phyloP scores from a whole-genome alignment of 2,888 invertebrate genomes.

The Lasioglossum morio region DNA sequence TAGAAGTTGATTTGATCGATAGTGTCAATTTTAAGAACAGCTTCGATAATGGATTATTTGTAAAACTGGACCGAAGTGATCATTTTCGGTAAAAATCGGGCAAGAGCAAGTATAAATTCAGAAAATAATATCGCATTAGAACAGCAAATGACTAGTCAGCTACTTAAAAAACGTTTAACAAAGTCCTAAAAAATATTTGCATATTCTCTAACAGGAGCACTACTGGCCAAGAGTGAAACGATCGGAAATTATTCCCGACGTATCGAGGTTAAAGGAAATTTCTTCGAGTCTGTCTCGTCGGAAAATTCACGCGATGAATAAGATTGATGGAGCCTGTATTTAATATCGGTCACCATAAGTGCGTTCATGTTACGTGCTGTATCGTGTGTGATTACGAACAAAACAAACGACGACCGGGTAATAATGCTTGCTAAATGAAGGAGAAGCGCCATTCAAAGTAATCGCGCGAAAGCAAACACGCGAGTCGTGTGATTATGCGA shows the following conservation, averaged over 20 bases:
- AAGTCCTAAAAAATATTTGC: neutral
- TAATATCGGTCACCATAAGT: conserved; percentile 72
- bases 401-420: conserved; percentile 77
- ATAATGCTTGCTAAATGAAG: conserved; percentile 83
- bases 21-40: neutral
- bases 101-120: neutral
- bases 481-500: conserved; percentile 56
- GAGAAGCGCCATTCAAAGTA: conserved; percentile 69
- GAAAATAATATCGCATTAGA: neutral
- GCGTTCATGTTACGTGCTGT: conserved; percentile 72
- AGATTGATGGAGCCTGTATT: conserved; percentile 59
- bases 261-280: neutral
- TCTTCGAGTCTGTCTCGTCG: neutral
- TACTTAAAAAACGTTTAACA: neutral
- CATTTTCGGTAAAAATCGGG: neutral
- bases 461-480: conserved; percentile 73
- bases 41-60: neutral
- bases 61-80: neutral
- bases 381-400: conserved; percentile 61
- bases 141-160: neutral
- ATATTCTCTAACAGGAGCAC: neutral
- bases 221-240: neutral
- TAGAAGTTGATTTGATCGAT: neutral
- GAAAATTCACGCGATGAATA: neutral
- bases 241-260: neutral